phyloP scores from a whole-genome alignment of 1,140 invertebrate species.

The Carposina sasakii region DNA sequence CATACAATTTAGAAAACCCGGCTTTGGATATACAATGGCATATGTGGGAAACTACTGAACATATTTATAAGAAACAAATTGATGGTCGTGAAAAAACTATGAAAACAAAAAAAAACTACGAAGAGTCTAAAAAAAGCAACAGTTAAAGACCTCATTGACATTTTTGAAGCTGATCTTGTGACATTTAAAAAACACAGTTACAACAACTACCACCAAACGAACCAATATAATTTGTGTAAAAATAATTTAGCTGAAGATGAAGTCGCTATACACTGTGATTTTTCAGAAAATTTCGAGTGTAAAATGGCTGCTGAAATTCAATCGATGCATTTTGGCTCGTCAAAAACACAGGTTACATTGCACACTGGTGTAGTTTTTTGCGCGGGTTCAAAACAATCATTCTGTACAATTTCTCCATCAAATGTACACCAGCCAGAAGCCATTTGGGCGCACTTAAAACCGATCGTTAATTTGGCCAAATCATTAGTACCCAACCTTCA shows the following conservation, averaged over 20 bases:
- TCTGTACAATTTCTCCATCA: constrained; percentile 7
- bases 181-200: constrained; percentile 18
- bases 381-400: constrained; percentile 1
- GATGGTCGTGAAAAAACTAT: not conserved
- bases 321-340: constrained; percentile 19
- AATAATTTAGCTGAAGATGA: constrained; percentile 10
- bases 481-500: not conserved
- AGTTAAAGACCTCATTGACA: not conserved
- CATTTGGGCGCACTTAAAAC: constrained; percentile 18
- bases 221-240: constrained; percentile 9
- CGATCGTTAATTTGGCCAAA: constrained; percentile 11
- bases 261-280: constrained; percentile 15
- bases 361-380: constrained; percentile 19
- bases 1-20: too few species aligned
- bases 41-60: constrained; percentile 3
- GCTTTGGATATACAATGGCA: constrained; percentile 1
- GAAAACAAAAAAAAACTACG: not conserved
- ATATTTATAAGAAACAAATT: constrained; percentile 2
- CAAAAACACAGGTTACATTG: constrained; percentile 15
- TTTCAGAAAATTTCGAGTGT: constrained; percentile 19
- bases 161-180: constrained; percentile 9
- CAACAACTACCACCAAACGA: constrained; percentile 12
- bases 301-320: constrained; percentile 17
- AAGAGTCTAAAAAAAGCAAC: constrained; percentile 4
- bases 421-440: constrained; percentile 9